These are phyloP conservation scores for Mola mola DNA, from an alignment of 2,113 vertebrate genomes.

Conservation along the genomic window DNA sequence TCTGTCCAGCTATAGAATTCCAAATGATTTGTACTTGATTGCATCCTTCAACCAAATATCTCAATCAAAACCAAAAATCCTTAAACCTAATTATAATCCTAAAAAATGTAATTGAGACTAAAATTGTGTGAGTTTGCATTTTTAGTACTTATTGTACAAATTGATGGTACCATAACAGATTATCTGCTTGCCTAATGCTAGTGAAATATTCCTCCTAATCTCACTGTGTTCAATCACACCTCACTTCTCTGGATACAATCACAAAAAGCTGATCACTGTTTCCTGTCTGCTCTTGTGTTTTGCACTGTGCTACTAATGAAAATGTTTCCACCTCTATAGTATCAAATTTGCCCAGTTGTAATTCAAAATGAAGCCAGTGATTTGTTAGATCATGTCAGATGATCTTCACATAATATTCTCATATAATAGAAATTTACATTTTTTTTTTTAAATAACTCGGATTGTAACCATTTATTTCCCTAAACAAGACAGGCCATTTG, in stretches of 20 bases:
- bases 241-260: constrained; percentile 13
- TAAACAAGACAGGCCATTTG: not conserved
- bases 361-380: not conserved
- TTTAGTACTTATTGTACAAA: no score
- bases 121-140: no score
- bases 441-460: no score
- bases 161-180: no score
- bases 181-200: no score
- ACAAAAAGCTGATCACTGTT: not conserved
- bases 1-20: not conserved
- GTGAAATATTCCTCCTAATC: not conserved
- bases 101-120: no score
- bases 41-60: not conserved
- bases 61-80: not conserved
- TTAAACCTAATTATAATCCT: not conserved
- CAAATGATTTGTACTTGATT: constrained; percentile 8
- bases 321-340: not conserved
- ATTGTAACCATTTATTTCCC: not conserved
- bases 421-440: no score
- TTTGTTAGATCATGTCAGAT: not conserved
- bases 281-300: constrained; percentile 1
- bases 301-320: not conserved
- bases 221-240: constrained; percentile 1
- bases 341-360: not conserved
- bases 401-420: not conserved